Percentiles rank a stretch among this genome's conserved stretches.
These are phyloP conservation scores for Pilophorus perplexus DNA, from an alignment of 2,888 invertebrate species.

Conservation along the genomic window DNA sequence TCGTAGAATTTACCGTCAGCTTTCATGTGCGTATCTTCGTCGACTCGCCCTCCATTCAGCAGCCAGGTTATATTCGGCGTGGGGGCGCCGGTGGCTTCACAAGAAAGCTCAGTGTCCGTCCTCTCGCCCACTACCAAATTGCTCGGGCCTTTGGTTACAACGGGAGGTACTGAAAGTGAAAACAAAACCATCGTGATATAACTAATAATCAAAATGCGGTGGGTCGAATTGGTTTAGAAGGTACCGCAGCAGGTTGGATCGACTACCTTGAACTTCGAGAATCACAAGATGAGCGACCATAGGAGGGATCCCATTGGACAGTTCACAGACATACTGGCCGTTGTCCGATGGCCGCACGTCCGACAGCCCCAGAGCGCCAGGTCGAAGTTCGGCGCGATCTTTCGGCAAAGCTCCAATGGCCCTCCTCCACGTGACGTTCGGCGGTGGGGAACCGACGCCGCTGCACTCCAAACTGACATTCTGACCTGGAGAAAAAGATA, in stretches of 20 bases:
- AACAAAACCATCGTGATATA: neutral
- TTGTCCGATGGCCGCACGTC: constrained; percentile 63
- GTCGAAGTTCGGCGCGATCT: constrained; percentile 54
- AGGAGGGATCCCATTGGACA: constrained; percentile 62
- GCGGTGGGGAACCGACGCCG: constrained; percentile 66
- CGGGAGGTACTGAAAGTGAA: constrained; percentile 52
- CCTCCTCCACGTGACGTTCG: constrained; percentile 65
- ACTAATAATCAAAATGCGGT: neutral
- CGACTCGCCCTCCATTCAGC: constrained; percentile 73
- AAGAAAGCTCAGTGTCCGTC: constrained; percentile 57
- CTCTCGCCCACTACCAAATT: constrained; percentile 56
- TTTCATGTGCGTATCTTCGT: constrained; percentile 57
- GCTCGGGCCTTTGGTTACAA: constrained; percentile 52
- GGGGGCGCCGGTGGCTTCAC: constrained; percentile 68
- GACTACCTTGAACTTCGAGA: constrained; percentile 54
- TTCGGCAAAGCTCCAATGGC: constrained; percentile 58
- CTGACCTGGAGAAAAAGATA: constrained; percentile 55
- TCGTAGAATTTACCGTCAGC: constrained; percentile 14
- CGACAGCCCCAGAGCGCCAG: constrained; percentile 60
- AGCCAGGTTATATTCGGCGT: constrained; percentile 78
- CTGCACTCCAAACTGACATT: constrained; percentile 70
- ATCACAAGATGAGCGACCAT: constrained; percentile 56
- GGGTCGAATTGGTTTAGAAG: neutral
- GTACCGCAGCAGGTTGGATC: too few species aligned
- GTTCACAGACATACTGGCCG: constrained; percentile 76